A percentile compares a stretch with the other conserved stretches of the same genome.
These are phyloP conservation scores for Laupala kohalensis DNA, from an alignment of 1,140 invertebrate species.

Conservation along the genomic window DNA sequence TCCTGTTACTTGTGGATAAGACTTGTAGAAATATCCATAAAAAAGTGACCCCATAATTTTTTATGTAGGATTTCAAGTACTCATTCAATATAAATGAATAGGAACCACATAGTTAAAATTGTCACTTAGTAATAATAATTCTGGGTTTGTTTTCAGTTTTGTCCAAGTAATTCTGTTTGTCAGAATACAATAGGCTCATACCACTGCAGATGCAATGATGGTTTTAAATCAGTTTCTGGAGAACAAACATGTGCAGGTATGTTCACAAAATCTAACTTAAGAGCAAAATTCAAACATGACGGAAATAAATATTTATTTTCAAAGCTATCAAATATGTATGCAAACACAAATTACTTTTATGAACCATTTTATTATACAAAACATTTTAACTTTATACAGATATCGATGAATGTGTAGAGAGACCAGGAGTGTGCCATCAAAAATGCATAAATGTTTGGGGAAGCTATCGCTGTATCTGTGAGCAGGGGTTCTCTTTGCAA, in stretches of 20 bases:
- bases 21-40: too few species aligned
- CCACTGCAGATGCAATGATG: slow-evolving; percentile 43
- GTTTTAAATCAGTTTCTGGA: slow-evolving; percentile 47
- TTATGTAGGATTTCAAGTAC: too few species aligned
- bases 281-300: too few species aligned
- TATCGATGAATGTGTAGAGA: slow-evolving; percentile 40
- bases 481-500: slow-evolving; percentile 54
- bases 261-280: too few species aligned
- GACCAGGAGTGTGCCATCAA: slow-evolving; percentile 57
- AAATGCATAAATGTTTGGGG: slow-evolving; percentile 76
- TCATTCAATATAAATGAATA: neutral
- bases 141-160: slow-evolving; percentile 22
- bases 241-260: slow-evolving; percentile 33
- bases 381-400: slow-evolving; percentile 27
- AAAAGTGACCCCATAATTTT: too few species aligned
- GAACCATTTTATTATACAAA: neutral
- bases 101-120: neutral
- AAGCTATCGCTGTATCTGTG: slow-evolving; percentile 62
- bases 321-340: neutral
- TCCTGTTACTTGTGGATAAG: too few species aligned
- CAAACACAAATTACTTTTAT: slow-evolving; percentile 12
- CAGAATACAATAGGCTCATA: slow-evolving; percentile 46
- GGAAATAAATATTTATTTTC: neutral
- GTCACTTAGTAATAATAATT: neutral
- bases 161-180: slow-evolving; percentile 33